Conservation (phyloP, 64 coral and sea anemone genomes). For the Montipora capricornis region DNA sequence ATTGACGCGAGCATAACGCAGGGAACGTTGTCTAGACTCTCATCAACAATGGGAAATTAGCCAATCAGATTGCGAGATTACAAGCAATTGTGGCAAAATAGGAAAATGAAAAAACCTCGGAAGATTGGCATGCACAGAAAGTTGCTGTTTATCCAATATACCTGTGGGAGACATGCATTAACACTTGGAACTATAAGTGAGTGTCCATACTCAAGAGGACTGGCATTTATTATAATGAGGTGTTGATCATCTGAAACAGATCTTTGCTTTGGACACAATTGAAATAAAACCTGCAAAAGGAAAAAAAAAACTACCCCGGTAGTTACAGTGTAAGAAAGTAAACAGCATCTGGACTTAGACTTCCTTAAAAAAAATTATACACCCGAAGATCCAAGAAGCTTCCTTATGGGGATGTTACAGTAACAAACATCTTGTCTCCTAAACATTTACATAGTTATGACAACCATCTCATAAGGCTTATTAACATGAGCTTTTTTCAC, state of each 20-base stretch:
- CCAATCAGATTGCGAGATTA: no score
- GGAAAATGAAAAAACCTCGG: background rate
- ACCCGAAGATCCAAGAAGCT: no score
- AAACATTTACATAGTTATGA: no score
- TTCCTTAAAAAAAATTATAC: background rate
- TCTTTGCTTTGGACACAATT: slow-evolving; percentile 70
- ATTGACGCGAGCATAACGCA: no score
- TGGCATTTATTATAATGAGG: slow-evolving; percentile 91
- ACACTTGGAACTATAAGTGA: slow-evolving; percentile 82
- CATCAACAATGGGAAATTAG: no score
- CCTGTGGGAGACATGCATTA: slow-evolving; percentile 86
- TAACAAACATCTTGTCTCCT: no score
- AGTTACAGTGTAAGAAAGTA: background rate
- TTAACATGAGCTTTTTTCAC: no score
- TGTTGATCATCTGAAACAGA: slow-evolving; percentile 5
- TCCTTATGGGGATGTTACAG: no score
- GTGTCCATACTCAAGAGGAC: slow-evolving; percentile 96
- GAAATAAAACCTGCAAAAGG: slow-evolving; percentile 71
- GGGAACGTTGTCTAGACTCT: no score
- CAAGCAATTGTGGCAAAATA: background rate
- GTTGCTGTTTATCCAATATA: background rate
- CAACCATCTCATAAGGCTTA: no score
- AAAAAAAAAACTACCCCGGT: background rate
- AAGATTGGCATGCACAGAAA: background rate
- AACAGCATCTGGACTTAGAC: background rate